Percentiles rank a stretch among this genome's conserved stretches.
These are phyloP conservation scores for Entelurus aequoreus DNA, from an alignment of 2,113 vertebrate species.

Conservation along the genomic window DNA sequence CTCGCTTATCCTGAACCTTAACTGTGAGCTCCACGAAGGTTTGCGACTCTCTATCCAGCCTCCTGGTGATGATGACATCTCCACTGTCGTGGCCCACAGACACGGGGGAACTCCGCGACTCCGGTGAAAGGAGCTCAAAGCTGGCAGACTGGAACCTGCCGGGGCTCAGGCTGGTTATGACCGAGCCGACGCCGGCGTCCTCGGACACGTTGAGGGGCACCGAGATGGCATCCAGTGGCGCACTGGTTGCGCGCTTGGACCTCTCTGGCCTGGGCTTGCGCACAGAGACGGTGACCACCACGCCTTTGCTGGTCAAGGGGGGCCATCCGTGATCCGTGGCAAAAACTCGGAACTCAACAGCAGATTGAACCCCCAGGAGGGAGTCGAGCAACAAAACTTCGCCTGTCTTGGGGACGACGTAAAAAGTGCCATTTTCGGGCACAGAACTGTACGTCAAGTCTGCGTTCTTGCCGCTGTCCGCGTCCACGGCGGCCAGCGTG, in stretches of 20 bases:
- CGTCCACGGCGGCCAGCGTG: slow-evolving; percentile 70
- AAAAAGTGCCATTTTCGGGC: slow-evolving; percentile 77
- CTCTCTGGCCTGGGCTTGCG: slow-evolving; percentile 41
- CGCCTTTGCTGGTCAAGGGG: slow-evolving; percentile 67
- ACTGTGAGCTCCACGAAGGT: slow-evolving; percentile 75
- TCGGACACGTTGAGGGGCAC: slow-evolving; percentile 75
- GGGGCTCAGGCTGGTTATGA: slow-evolving; percentile 70
- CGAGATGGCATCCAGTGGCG: slow-evolving; percentile 58
- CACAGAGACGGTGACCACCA: slow-evolving; percentile 71
- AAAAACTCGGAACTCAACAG: slow-evolving; percentile 71
- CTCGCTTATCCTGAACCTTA: slow-evolving; percentile 79
- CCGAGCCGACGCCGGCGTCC: slow-evolving; percentile 72
- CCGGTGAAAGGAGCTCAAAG: slow-evolving; percentile 76
- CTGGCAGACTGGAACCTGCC: slow-evolving; percentile 65
- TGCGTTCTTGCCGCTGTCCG: slow-evolving; percentile 79
- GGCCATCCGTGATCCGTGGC: slow-evolving; percentile 81
- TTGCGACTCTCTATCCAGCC: slow-evolving; percentile 76
- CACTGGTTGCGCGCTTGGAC: slow-evolving; percentile 57
- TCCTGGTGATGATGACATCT: slow-evolving; percentile 70
- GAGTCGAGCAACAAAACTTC: slow-evolving; percentile 82
- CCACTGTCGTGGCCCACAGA: slow-evolving; percentile 76
- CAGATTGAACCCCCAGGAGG: slow-evolving; percentile 70
- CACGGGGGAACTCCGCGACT: slow-evolving; percentile 68
- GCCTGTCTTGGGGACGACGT: slow-evolving; percentile 83
- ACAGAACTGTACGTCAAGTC: slow-evolving; percentile 76